These are phyloP conservation scores for Leucopternis melanops DNA, from an alignment of 2,113 vertebrate species.

Conservation along the genomic window DNA sequence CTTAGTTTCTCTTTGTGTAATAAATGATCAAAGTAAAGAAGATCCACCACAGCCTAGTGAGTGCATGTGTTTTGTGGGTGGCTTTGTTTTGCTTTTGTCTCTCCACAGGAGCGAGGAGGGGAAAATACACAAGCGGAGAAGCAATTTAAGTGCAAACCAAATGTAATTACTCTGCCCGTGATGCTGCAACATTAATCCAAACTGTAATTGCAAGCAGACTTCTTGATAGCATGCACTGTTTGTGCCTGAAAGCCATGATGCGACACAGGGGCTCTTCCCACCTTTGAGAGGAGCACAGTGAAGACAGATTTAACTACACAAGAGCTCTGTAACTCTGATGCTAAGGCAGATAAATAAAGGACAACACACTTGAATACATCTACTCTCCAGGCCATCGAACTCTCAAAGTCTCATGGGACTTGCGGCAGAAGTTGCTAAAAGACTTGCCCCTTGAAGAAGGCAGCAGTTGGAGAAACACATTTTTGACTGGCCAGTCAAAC, in stretches of 20 bases:
- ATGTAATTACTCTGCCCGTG: neutral
- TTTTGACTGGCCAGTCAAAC: slow-evolving; percentile 8
- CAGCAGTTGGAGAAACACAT: neutral
- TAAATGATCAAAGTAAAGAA: slow-evolving; percentile 28
- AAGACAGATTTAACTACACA: neutral
- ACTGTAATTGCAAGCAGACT: neutral
- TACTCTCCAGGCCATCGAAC: neutral
- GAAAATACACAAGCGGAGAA: neutral
- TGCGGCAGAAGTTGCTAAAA: neutral
- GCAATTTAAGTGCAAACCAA: slow-evolving; percentile 17
- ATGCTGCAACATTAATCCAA: neutral
- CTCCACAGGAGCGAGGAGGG: neutral
- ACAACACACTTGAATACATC: neutral
- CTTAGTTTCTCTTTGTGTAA: slow-evolving; percentile 33
- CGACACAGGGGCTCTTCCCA: neutral
- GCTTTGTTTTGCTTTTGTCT: slow-evolving; percentile 47
- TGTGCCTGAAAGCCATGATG: neutral
- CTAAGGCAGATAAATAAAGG: neutral
- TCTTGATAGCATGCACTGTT: neutral
- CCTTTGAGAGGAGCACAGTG: neutral
- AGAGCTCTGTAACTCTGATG: neutral
- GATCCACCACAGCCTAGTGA: neutral
- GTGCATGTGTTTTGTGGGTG: slow-evolving; percentile 22
- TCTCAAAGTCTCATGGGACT: neutral
- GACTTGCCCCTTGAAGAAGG: neutral